Evolutionary conservation across 2,888 invertebrate genomes (phyloP), one percentile per base, ranked within the genome.

Genomic region (Calliopum simillimum): DNA sequence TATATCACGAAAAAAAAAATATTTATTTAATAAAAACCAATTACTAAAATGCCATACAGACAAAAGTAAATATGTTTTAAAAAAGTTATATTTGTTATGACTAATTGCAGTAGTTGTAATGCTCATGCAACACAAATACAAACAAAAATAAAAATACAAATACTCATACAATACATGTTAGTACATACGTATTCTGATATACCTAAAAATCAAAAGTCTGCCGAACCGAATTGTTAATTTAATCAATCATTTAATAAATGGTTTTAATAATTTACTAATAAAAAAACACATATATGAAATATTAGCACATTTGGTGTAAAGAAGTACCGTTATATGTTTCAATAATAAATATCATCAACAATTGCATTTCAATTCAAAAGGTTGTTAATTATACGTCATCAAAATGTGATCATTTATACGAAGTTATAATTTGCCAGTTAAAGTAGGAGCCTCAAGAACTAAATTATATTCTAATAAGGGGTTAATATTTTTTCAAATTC

Each of bases 291-390:
- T 51, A 51, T 41, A 41, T 16, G n/a, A 53, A 64, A 64, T 51
- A 51, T 64, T 64, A 64, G 64, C 64, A 51, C 64, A 64, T 43
- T 64, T 43, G 47, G 63, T 49, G 49, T 49, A n/a, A n/a, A 47
- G 8, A 33, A 25, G 33, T 13, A 44, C 16, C 44, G 41, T 44
- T 21, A 44, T 21, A 59, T 12, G 12, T 11, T 33, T 47, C 16
- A 16, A 4, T 46, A 25, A 49, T 63, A 63, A 63, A 63, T 63
- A 63, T 63, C 59, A 59, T 59, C 63, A 63, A 63, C 63, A 63
- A 63, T 63, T n/a, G 63, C 53, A 53, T 19, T 33, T 33, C 33
- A 33, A 33, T 33, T 33, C 2, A 33, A 33, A 33, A 33, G 8
- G 2, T 33, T 33, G 33, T 33, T 33, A 33, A 33, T 33, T 33